Base-by-base conservation (phyloP, 2,113 vertebrate genomes). In the Bos taurus region DNA sequence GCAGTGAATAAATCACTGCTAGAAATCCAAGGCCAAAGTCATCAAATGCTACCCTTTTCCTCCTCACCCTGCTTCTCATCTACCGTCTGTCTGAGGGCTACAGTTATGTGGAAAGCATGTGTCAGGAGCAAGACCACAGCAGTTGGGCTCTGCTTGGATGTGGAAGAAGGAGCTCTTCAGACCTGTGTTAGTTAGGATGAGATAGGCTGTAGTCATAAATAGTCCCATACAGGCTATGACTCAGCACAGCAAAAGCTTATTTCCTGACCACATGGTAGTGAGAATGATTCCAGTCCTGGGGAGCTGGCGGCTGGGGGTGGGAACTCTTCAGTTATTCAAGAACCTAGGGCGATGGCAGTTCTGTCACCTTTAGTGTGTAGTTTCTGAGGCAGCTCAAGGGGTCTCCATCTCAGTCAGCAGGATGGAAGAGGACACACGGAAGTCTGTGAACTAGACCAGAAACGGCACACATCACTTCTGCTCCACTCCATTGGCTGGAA, bases 281-380 rank as follows among this genome's bases (percentile, higher is more conserved):
- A 60, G 43, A 54, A 46, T 6, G 36, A 33, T 59, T 77, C 15
- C 11, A 23, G n/a, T 21, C 21, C 50, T 36, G 5, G 26, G 40
- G 25, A n/a, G 26, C 6, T 12, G 2, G 11, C 4, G 4, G 16
- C 1, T 19, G 1, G 3, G 1, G 14, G 26, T 26, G 21, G 52
- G 23, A 40, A 60, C 25, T 71, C 88, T 83, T 94, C 48, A 28
- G 13, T 71, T 62, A 60, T 62, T 81, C 60, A 9, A 48, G 77
- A 30, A 26, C 10, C 28, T 25, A 21, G 33, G 64, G 50, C 1
- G 3, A 30, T n/a, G n/a, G 36, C 5, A 33, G 7, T 71, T 60
- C 10, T 23, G 21, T 52, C 2, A 8, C 33, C 40, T 57, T 50
- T 14, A 83, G 50, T 46, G 21, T 5, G 5, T 30, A 26, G 23